Evolutionary conservation across 2,797 vertebrate species (phyloP), one percentile per base, ranked within the genome.

Genomic region (Megaceryle alcyon): DNA sequence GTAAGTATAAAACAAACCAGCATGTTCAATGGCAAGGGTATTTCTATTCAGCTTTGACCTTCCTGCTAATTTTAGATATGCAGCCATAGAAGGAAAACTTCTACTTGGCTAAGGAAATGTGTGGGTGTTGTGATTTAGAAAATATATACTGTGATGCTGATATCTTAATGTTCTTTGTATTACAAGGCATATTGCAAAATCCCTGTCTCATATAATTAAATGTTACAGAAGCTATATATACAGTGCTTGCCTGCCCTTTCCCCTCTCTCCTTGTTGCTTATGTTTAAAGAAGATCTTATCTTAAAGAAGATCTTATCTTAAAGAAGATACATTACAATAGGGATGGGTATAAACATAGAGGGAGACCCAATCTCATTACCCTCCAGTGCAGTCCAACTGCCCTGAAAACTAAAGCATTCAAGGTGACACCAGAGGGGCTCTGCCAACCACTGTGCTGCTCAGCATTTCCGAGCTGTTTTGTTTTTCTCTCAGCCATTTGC

Each of bases 41-140:
- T 91, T 94, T 94, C 93, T 90, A 63, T 85, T 96, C 90, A 93
- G 92, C 90, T 88, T 90, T 96, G 95, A 96, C 97, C 97, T 97
- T 97, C 96, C 79, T 90, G 82, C 97, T 96, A 37, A 97, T 95
- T 92, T 90, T 90, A 94, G 92, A 66, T 81, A n/a, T 41, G 44
- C 81, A 82, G 66, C 91, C 90, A 26, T 33, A 59, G 84, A 93
- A 92, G 78, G 87, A 96, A 96, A 93, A 86, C 89, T 95, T 96
- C 68, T 96, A 17, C 79, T 96, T 95, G 83, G 82, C 95, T 86
- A 84, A 96, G 87, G 94, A 96, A 96, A 83, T 63, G 66, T 82
- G 95, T 91, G 70, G 86, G 88, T 73, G 90, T 94, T 78, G 64
- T 44, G 71, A 88, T 95, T 95, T 88, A 93, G 83, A 96, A 96